Base-by-base conservation (phyloP, 2,113 vertebrate genomes). In the Benitochromis conjunctus region DNA sequence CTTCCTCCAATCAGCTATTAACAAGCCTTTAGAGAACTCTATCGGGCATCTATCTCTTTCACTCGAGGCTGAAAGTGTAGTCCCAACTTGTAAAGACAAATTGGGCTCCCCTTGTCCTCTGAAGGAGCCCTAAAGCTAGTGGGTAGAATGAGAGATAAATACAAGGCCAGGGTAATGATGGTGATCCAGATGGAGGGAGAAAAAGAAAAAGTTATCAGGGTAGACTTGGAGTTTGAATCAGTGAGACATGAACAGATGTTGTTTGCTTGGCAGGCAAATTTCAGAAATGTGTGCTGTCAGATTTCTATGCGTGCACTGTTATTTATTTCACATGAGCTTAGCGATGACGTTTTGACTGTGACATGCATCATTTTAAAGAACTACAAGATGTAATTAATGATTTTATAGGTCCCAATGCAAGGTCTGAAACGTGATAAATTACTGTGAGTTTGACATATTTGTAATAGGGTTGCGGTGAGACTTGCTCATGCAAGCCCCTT, bases 1-100 rank as follows among this genome's bases (percentile, higher is more conserved):
- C 83, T 84, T 87, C 79, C 26, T 91, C 79, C 93, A 86, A 84
- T 81, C 10, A 69, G 41, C 80, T 74, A 85, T 86, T 91, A 89
- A 86, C 79, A 88, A 46, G 71, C 74, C 87, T 86, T 77, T 76
- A 86, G 81, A 90, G 53, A 90, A 81, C 74, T 80, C 79, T 36
- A 60, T 86, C 58, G 7, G 85, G 46, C 88, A 58, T 51, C 78
- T 55, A 81, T 84, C 84, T 79, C 53, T 76, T 51, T 78, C 66
- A 66, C 81, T 92, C 62, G 9, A 46, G 76, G 48, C 74, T 85
- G 57, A 86, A 89, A 89, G 88, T 83, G 57, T 55, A 86, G 92
- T 89, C 82, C 58, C 31, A 56, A 85, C 26, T 66, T 88, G 26
- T 38, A 66, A 89, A 88, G 86, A 89, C 81, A 62, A 91, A 94